These are phyloP conservation scores for Triplophysa tibetana DNA, from an alignment of 2,113 vertebrate species.

Conservation along the genomic window DNA sequence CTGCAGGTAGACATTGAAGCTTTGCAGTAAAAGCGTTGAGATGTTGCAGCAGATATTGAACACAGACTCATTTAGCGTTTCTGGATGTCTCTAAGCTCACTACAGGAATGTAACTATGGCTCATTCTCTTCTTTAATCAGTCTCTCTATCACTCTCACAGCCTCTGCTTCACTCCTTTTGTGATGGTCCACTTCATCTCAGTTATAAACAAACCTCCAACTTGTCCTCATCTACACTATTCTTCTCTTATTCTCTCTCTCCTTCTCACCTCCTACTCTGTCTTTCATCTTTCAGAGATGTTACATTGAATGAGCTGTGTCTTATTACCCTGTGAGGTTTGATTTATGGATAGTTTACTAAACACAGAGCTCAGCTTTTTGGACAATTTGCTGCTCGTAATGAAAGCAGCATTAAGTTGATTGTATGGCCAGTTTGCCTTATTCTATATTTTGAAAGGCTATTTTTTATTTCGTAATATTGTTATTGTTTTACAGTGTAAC, in stretches of 20 bases:
- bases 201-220: slow-evolving; percentile 72
- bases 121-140: slow-evolving; percentile 64
- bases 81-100: neutral
- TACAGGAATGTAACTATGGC: slow-evolving; percentile 16
- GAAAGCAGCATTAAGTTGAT: neutral
- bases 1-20: neutral
- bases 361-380: neutral
- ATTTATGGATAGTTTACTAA: neutral
- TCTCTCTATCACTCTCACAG: slow-evolving; percentile 70
- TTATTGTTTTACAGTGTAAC: too few species aligned
- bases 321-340: neutral
- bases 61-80: neutral
- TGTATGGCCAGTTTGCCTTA: too few species aligned
- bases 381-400: neutral
- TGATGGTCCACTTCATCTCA: slow-evolving; percentile 80
- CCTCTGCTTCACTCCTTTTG: slow-evolving; percentile 72
- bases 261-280: slow-evolving; percentile 7
- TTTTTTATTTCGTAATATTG: too few species aligned
- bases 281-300: slow-evolving; percentile 5
- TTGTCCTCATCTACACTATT: slow-evolving; percentile 61
- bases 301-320: neutral
- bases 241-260: slow-evolving; percentile 41
- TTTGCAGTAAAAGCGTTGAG: slow-evolving; percentile 3
- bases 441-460: too few species aligned
- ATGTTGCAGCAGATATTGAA: neutral